Evolutionary conservation across 2,113 vertebrate genomes (phyloP).

Genomic region (Erythrolamprus reginae): DNA sequence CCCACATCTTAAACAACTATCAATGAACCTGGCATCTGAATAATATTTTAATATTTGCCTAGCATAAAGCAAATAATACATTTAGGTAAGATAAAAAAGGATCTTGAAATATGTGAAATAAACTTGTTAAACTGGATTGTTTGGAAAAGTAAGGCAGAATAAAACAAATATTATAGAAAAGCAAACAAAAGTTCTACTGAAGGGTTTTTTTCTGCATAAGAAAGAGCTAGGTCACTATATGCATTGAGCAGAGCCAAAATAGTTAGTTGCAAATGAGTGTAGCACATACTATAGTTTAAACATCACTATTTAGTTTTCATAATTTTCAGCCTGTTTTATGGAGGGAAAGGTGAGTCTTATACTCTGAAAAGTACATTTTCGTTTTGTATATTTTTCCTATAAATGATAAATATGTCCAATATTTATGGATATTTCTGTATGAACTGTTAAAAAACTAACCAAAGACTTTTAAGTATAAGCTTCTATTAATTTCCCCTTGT

Average conservation of each 20-base stretch:
- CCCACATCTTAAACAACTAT: constrained; percentile 52
- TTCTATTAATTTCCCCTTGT: constrained; percentile 24
- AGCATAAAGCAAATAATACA: constrained; percentile 23
- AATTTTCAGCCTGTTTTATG: no score
- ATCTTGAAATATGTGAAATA: constrained; percentile 46
- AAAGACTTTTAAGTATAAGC: neutral
- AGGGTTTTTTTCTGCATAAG: constrained; percentile 31
- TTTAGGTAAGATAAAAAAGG: constrained; percentile 40
- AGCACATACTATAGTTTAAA: neutral
- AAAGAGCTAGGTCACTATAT: constrained; percentile 19
- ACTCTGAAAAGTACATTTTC: neutral
- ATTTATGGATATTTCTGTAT: neutral
- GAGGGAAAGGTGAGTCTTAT: no score
- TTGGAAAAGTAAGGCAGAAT: constrained; percentile 44
- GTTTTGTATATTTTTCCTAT: neutral
- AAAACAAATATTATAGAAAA: constrained; percentile 49
- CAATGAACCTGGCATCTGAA: constrained; percentile 49
- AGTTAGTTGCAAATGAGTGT: neutral
- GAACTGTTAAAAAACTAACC: neutral
- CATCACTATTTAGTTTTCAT: neutral
- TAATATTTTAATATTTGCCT: constrained; percentile 33
- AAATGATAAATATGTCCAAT: neutral
- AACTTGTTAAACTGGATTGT: constrained; percentile 44
- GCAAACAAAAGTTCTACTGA: constrained; percentile 48
- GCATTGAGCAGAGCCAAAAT: neutral